Percentiles rank a stretch among this genome's conserved stretches.
phyloP scores from a whole-genome alignment of 2,797 vertebrate species.

The Chanos chanos region DNA sequence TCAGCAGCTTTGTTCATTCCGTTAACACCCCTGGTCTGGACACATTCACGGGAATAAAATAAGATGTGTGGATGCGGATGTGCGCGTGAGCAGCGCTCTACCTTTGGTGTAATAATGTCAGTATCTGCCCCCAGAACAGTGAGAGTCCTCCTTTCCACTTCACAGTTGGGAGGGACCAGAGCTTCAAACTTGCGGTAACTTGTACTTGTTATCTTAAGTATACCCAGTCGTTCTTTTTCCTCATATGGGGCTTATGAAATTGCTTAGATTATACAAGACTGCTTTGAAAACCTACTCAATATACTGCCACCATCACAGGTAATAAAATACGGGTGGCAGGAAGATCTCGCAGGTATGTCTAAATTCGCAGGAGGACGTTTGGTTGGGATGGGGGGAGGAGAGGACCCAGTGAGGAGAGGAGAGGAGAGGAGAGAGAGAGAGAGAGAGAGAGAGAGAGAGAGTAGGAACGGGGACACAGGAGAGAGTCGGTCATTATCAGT shows the following conservation, averaged over 20 bases:
- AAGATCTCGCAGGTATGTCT: conserved; percentile 25
- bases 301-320: conserved; percentile 19
- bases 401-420: not conserved
- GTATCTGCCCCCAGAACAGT: too few relatives aligned
- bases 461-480: not conserved
- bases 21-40: too few relatives aligned
- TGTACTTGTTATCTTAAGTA: conserved; percentile 33
- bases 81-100: too few relatives aligned
- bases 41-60: too few relatives aligned
- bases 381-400: not conserved
- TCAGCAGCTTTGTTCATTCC: too few relatives aligned
- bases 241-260: conserved; percentile 34
- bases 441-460: not conserved
- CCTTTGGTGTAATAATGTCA: too few relatives aligned
- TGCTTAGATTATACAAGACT: conserved; percentile 18
- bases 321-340: conserved; percentile 36
- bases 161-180: not conserved
- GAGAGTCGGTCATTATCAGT: not conserved
- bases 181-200: conserved; percentile 31
- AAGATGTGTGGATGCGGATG: too few relatives aligned
- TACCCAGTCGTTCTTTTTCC: conserved; percentile 14
- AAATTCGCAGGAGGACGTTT: not conserved
- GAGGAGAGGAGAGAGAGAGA: not conserved
- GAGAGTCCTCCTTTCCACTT: conserved; percentile 1
- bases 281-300: conserved; percentile 12